Percentiles rank a stretch among this genome's conserved stretches.
These are phyloP conservation scores for Clunio marinus DNA, from an alignment of 2,888 invertebrate genomes.

Conservation along the genomic window DNA sequence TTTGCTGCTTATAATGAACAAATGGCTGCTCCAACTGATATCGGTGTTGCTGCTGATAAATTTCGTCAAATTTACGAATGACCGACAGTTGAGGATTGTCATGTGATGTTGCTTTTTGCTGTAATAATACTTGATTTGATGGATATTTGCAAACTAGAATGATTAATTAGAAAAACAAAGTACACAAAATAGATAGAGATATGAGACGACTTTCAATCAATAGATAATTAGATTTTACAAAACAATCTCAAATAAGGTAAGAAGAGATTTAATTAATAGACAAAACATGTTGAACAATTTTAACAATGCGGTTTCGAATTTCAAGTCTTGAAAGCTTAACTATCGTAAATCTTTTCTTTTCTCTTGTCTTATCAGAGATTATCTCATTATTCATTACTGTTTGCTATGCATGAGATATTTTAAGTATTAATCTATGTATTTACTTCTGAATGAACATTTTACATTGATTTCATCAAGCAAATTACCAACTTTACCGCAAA, in stretches of 20 bases:
- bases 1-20: conserved; percentile 28
- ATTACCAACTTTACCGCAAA: neutral
- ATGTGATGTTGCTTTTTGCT: neutral
- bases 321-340: too few relatives aligned
- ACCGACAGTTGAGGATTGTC: conserved; percentile 27
- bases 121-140: conserved; percentile 13
- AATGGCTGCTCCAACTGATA: conserved; percentile 20
- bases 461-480: conserved; percentile 5
- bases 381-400: neutral
- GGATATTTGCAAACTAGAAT: conserved; percentile 10
- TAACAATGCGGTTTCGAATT: too few relatives aligned
- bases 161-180: neutral
- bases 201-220: neutral
- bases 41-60: conserved; percentile 33
- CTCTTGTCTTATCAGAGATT: neutral
- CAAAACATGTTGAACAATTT: too few relatives aligned
- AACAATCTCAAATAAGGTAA: too few relatives aligned
- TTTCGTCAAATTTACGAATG: conserved; percentile 32
- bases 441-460: conserved; percentile 3
- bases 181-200: neutral
- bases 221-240: neutral
- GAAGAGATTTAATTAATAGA: neutral
- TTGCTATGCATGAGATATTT: conserved; percentile 4
- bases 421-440: neutral
- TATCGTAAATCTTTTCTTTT: neutral